These are phyloP conservation scores for Deroplatys truncata DNA, from an alignment of 2,888 invertebrate genomes.

Conservation along the genomic window DNA sequence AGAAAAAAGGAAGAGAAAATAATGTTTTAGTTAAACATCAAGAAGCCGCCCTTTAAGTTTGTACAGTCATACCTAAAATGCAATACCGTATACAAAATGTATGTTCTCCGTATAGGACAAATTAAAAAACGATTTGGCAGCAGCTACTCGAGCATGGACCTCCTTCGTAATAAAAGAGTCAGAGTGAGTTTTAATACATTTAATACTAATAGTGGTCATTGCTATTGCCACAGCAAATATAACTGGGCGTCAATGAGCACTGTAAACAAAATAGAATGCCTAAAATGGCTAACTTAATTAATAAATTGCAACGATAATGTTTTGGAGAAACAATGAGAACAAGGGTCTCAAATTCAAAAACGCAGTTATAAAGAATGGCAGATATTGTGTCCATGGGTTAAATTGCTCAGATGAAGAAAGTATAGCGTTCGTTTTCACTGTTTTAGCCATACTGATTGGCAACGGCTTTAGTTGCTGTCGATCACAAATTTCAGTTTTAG, in stretches of 20 bases:
- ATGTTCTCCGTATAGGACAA: too few species aligned
- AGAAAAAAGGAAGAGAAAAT: too few species aligned
- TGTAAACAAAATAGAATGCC: not conserved
- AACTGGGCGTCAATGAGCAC: not conserved
- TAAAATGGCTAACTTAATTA: not conserved
- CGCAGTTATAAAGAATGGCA: not conserved
- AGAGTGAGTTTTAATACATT: not conserved
- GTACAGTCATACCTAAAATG: too few species aligned
- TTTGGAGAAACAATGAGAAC: not conserved
- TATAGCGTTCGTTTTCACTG: too few species aligned
- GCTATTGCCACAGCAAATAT: not conserved
- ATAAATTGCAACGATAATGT: not conserved
- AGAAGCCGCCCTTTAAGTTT: too few species aligned
- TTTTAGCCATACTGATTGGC: too few species aligned
- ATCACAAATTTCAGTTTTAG: too few species aligned
- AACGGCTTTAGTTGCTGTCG: too few species aligned
- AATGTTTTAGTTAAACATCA: too few species aligned
- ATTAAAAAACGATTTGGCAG: not conserved
- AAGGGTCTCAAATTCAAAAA: too few species aligned
- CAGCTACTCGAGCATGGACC: not conserved
- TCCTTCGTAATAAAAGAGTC: not conserved
- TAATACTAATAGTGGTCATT: not conserved
- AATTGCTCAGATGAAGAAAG: too few species aligned
- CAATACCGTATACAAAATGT: too few species aligned
- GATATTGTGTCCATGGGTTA: not conserved